These are phyloP conservation scores for Campoletis raptor DNA, from an alignment of 2,888 invertebrate genomes.

Conservation along the genomic window DNA sequence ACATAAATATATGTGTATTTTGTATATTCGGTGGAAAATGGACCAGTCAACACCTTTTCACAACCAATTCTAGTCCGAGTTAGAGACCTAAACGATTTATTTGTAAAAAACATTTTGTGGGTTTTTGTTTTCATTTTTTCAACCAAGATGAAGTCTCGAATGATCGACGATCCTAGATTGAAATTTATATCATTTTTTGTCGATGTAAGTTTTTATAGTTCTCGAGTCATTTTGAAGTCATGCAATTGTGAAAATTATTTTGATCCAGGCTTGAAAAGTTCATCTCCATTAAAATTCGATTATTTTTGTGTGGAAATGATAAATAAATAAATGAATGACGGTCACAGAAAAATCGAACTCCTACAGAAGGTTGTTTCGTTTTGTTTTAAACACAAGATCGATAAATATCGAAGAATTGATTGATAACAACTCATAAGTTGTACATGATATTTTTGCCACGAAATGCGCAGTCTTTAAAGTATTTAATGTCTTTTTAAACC, in stretches of 20 bases:
- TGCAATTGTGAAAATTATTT: neutral
- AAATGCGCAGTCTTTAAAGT: neutral
- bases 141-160: neutral
- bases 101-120: neutral
- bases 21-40: neutral
- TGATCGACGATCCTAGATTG: neutral
- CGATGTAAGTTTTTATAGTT: neutral
- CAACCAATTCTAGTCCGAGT: neutral
- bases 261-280: too few species aligned
- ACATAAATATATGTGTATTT: slow-evolving; percentile 1
- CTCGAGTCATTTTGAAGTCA: neutral
- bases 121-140: neutral
- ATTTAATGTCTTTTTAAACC: slow-evolving; percentile 1
- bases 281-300: too few species aligned
- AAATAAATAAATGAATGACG: too few species aligned
- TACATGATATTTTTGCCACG: neutral
- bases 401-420: too few species aligned
- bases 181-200: neutral
- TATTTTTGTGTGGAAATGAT: too few species aligned
- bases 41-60: neutral
- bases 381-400: too few species aligned
- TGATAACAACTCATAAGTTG: neutral
- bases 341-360: too few species aligned
- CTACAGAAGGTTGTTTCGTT: too few species aligned
- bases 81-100: neutral